Evolutionary conservation across 2,113 vertebrate genomes (phyloP), one percentile per base, ranked within the genome.

Genomic region (Poeciliopsis retropinna): DNA sequence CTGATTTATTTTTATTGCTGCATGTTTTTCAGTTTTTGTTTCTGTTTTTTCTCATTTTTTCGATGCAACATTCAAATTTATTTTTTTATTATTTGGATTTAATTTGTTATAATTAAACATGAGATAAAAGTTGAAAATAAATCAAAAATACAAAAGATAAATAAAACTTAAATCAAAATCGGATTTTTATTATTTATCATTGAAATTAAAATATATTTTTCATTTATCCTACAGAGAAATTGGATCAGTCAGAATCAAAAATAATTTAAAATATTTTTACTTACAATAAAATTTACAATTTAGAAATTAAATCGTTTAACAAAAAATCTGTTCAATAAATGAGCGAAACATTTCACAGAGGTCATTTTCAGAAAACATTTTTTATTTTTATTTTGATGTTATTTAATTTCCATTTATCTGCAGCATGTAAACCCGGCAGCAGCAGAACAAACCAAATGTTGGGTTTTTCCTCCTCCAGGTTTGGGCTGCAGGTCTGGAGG

Each of bases 401-500:
- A 44, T 19, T 47, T 47, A 17, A 47, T 63, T 19, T 30, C 14
- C 4, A 30, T 62, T 31, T 62, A 19, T 7, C 0, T 30, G 27
- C 27, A 28, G 19, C 3, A 12, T 57, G 30, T 28, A 31, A 65
- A 65, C 32, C 14, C 22, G 5, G 51, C 51, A 75, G 79, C 69
- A 67, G 60, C 63, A 54, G 75, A 47, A 4, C 13, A 34, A 90
- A 87, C 44, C 67, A 17, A 82, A 27, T 57, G 32, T 19, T 81
- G 67, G 78, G 79, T 85, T 60, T 17, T 85, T 76, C 72, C 75
- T 76, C 68, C 75, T 64, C 15, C 19, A 30, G 13, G 15, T 64
- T 29, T 68, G 65, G 67, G 30, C 27, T 66, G 32, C 12, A 39
- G 39, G 39, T 11, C 13, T 15, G 12, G 17, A 63, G 78, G 81